A percentile compares a stretch with the other conserved stretches of the same genome.
Conservation (phyloP, 1,140 invertebrate species). For the Mesaphorura yosii region DNA sequence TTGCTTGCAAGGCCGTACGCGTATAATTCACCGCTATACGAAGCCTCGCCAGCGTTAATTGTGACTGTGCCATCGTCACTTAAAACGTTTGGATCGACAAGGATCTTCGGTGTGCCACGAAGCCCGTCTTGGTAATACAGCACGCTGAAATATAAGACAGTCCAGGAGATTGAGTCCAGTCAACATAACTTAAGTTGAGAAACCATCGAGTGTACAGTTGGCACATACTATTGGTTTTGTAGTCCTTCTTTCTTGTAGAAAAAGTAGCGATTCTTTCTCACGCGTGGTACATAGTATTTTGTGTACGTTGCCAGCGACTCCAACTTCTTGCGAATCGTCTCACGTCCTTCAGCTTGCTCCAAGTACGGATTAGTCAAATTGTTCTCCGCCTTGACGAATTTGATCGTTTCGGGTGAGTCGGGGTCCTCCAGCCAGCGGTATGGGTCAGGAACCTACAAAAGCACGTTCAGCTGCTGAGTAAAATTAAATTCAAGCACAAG, state of each 20-base stretch:
- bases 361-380: slow-evolving; percentile 74
- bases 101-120: slow-evolving; percentile 63
- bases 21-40: slow-evolving; percentile 77
- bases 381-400: slow-evolving; percentile 87
- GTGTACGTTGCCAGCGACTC: slow-evolving; percentile 91
- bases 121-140: slow-evolving; percentile 78
- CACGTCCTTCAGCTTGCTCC: slow-evolving; percentile 56
- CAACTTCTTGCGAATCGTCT: slow-evolving; percentile 59
- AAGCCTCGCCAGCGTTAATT: slow-evolving; percentile 67
- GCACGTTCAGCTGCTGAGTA: not conserved
- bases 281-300: slow-evolving; percentile 77
- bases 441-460: slow-evolving; percentile 66
- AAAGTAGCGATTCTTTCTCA: slow-evolving; percentile 74
- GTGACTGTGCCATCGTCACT: slow-evolving; percentile 88
- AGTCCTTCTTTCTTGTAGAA: slow-evolving; percentile 89
- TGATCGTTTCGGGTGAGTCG: slow-evolving; percentile 77
- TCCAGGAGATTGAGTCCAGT: not conserved
- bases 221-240: slow-evolving; percentile 78
- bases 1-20: slow-evolving; percentile 83
- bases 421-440: slow-evolving; percentile 96
- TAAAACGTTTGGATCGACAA: slow-evolving; percentile 85
- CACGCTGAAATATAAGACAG: slow-evolving; percentile 62
- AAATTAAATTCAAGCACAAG: not conserved
- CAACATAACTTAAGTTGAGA: slow-evolving; percentile 3
- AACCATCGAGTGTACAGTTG: not conserved